Base-by-base conservation (phyloP, 2,797 vertebrate species). In the Lateolabrax maculatus region DNA sequence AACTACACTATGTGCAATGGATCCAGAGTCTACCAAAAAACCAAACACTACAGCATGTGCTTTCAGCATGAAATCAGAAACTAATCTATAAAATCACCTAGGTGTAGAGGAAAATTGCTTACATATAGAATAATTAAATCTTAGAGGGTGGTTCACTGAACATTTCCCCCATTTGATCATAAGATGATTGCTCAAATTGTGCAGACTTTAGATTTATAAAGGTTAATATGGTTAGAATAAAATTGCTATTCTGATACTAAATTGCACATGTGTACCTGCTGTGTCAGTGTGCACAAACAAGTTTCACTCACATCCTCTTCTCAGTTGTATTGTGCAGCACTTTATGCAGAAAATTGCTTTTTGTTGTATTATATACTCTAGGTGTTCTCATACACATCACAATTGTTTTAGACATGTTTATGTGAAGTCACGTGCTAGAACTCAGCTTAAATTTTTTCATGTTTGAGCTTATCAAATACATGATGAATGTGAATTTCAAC, bases 401-500 rank as follows among this genome's bases (percentile, higher is more conserved):
- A 65, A 36, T 36, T 58, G 37, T 77, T 57, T 72, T n/a, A 69
- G 27, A 31, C 29, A 8, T 6, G 55, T 64, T 75, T 25, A 37
- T 63, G 63, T 75, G 11, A 66, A 36, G 16, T 70, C 67, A n/a
- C 46, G 8, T 56, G 37, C 46, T 15, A 21, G 9, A 69, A 16
- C 44, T 60, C 27, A 51, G 53, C 18, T 16, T 58, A 39, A 73
- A 48, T 15, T 11, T 58, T 37, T 60, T 66, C 48, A 48, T 37
- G 9, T 66, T 37, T 37, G 25, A 64, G 37, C 3, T 68, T 18
- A 71, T 57, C 0, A 71, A 67, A 62, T 44, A 71, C 36, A 43
- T 25, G 15, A 37, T 58, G 66, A 85, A 80, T 80, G 57, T 71
- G 74, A 71, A 62, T 66, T 51, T 75, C 16, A 51, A 12, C 16